Conservation (phyloP, 1,140 invertebrate species). For the Sogatella furcifera region DNA sequence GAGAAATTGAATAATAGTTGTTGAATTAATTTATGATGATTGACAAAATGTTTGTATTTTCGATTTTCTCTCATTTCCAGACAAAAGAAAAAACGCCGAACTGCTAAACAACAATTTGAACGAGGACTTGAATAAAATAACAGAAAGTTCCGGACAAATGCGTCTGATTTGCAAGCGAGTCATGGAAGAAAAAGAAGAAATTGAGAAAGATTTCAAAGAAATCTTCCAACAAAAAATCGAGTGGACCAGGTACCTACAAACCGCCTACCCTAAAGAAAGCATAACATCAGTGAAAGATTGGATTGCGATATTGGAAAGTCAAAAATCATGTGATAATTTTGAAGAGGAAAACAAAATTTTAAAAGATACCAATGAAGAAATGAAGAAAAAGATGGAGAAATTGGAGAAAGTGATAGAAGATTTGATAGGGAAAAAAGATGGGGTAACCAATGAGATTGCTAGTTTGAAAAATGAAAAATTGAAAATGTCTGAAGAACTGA, state of each 20-base stretch:
- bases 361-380: slow-evolving; percentile 13
- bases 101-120: slow-evolving; percentile 5
- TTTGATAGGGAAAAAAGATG: slow-evolving; percentile 1
- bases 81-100: neutral
- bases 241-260: neutral
- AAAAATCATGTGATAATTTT: neutral
- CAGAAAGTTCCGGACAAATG: neutral
- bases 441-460: neutral
- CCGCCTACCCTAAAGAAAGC: neutral
- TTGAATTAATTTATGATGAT: too few relatives aligned
- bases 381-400: slow-evolving; percentile 14
- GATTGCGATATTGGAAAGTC: neutral
- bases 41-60: too few relatives aligned
- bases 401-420: slow-evolving; percentile 8
- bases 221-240: neutral
- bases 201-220: neutral
- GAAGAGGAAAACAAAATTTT: slow-evolving; percentile 14
- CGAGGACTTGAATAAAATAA: slow-evolving; percentile 6
- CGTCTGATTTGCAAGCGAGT: neutral
- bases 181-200: neutral
- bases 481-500: slow-evolving; percentile 23
- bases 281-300: neutral
- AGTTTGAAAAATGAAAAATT: neutral
- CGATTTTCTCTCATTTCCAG: neutral
- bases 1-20: too few relatives aligned